Evolutionary conservation across 2,797 vertebrate species (phyloP).

Genomic region (Macropus fuliginosus): DNA sequence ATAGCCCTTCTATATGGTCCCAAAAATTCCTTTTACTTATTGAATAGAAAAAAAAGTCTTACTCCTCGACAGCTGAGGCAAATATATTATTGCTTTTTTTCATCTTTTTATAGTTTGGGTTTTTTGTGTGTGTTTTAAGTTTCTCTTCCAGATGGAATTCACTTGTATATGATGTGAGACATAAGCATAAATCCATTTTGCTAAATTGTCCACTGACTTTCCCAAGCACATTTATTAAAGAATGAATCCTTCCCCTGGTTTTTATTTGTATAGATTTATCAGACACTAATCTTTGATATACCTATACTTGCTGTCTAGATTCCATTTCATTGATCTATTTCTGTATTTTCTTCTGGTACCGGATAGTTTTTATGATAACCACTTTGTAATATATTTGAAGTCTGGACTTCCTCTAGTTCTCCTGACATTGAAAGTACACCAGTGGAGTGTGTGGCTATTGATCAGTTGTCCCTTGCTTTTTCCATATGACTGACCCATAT

Average conservation of each 20-base stretch:
- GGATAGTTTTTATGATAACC: background rate
- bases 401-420: background rate
- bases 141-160: background rate
- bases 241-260: background rate
- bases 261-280: background rate
- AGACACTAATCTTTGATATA: background rate
- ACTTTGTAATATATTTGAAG: background rate
- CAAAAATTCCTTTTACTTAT: background rate
- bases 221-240: background rate
- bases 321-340: background rate
- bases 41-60: background rate
- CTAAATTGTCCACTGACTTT: background rate
- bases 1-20: background rate
- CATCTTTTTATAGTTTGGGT: background rate
- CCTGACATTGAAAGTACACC: background rate
- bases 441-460: background rate
- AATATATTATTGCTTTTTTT: background rate
- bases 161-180: background rate
- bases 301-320: background rate
- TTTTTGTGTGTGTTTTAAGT: background rate
- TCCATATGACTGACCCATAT: background rate
- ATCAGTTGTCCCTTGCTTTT: background rate
- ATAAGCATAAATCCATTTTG: background rate
- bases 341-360: background rate
- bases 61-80: background rate